These are phyloP conservation scores for Cyprinodon variegatus DNA, from an alignment of 2,113 vertebrate species.

Conservation along the genomic window DNA sequence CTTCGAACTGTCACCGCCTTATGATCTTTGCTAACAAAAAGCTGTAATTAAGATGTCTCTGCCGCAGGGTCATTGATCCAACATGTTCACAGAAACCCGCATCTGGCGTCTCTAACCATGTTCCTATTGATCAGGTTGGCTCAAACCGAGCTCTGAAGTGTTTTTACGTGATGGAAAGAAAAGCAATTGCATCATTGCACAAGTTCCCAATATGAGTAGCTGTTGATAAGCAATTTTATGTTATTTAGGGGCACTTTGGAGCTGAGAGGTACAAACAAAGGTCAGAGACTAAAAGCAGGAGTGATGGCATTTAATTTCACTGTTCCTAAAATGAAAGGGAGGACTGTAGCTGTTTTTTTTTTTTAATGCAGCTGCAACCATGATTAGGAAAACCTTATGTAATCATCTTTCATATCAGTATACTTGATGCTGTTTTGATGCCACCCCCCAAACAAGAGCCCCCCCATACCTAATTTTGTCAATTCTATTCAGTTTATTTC, in stretches of 20 bases:
- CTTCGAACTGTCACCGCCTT: neutral
- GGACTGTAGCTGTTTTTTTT: neutral
- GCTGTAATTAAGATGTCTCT: conserved; percentile 30
- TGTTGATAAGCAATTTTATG: neutral
- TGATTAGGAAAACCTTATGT: neutral
- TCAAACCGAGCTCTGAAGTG: neutral
- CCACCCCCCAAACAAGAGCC: too few relatives aligned
- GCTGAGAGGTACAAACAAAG: neutral
- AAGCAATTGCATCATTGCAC: neutral
- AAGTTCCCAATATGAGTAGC: neutral
- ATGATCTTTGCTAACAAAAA: conserved; percentile 13
- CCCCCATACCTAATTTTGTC: too few relatives aligned
- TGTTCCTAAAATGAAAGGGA: neutral
- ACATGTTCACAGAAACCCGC: conserved; percentile 27
- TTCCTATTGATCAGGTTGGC: conserved; percentile 29
- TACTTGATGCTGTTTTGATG: neutral
- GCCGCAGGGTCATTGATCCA: conserved; percentile 40
- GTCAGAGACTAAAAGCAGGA: conserved; percentile 1
- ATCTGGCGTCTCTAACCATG: conserved; percentile 15
- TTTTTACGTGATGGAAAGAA: neutral
- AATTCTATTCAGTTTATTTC: too few relatives aligned
- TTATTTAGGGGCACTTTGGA: neutral
- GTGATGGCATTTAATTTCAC: neutral
- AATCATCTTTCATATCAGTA: neutral
- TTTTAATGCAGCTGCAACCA: neutral